Percentiles rank a stretch among this genome's conserved stretches.
These are phyloP conservation scores for Oryzias sinensis DNA, from an alignment of 2,797 vertebrate genomes.

Conservation along the genomic window DNA sequence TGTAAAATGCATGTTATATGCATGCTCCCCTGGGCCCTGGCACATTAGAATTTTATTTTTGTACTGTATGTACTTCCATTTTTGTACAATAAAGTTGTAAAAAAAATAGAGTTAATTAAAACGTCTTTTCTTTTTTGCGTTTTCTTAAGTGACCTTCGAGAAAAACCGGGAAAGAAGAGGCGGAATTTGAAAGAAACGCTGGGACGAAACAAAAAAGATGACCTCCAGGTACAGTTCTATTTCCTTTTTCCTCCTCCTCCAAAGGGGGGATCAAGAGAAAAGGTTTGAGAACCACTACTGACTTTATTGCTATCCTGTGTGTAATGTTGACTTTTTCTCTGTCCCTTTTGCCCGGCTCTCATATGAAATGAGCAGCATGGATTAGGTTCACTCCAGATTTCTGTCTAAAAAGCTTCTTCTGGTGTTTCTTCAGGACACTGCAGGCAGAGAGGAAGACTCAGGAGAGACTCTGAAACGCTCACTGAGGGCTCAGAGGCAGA, in stretches of 20 bases:
- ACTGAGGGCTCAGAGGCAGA: constrained; percentile 73
- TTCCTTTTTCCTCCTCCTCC: not conserved
- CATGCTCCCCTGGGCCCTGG: no score
- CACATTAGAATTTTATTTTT: no score
- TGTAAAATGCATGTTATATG: no score
- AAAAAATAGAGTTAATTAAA: no score
- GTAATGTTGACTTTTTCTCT: constrained; percentile 14
- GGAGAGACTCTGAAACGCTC: constrained; percentile 72
- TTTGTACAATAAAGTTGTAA: no score
- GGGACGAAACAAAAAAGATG: constrained; percentile 54
- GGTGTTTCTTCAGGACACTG: constrained; percentile 63
- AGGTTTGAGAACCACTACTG: not conserved
- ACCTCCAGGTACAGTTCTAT: constrained; percentile 67
- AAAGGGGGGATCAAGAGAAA: no score
- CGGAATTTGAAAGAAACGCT: constrained; percentile 68
- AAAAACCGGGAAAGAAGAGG: constrained; percentile 70
- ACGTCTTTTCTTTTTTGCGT: not conserved
- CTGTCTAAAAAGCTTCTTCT: not conserved
- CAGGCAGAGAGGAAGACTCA: constrained; percentile 61
- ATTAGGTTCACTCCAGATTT: not conserved
- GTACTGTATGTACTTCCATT: no score
- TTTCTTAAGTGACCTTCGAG: constrained; percentile 65
- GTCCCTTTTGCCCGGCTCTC: constrained; percentile 1
- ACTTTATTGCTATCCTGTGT: constrained; percentile 25
- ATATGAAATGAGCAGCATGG: constrained; percentile 1